Percentiles rank a stretch among this genome's conserved stretches.
These are phyloP conservation scores for Platerodrilus igneus DNA, from an alignment of 2,888 invertebrate genomes.

Conservation along the genomic window DNA sequence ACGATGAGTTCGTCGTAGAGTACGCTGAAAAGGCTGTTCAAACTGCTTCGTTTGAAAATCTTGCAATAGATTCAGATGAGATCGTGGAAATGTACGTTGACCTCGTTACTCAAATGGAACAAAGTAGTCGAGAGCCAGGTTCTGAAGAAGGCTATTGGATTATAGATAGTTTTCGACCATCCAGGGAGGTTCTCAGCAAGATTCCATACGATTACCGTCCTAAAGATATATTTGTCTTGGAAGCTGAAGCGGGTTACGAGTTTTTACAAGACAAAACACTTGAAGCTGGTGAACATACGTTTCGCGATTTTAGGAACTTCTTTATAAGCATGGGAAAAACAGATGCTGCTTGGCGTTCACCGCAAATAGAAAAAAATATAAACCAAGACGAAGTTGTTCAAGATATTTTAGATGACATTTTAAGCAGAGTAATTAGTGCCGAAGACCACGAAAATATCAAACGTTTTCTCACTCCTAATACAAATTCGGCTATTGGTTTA, in stretches of 20 bases:
- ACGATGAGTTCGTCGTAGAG: constrained; percentile 49
- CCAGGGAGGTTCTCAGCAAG: constrained; percentile 50
- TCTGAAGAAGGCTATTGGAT: constrained; percentile 54
- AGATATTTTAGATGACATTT: constrained; percentile 26
- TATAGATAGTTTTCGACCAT: constrained; percentile 56
- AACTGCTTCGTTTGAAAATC: constrained; percentile 46
- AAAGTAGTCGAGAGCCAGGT: constrained; percentile 31
- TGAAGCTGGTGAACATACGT: constrained; percentile 30
- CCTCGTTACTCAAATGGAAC: constrained; percentile 46
- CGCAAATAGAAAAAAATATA: no score
- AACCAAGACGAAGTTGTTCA: constrained; percentile 19
- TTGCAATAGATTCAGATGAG: constrained; percentile 49
- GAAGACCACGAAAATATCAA: no score
- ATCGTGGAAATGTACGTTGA: constrained; percentile 46
- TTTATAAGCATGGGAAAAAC: constrained; percentile 34
- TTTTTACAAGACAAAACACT: constrained; percentile 40
- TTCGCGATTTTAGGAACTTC: constrained; percentile 36
- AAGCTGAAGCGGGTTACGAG: constrained; percentile 50
- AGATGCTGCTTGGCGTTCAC: constrained; percentile 36
- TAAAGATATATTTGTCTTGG: constrained; percentile 54
- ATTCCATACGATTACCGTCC: constrained; percentile 51
- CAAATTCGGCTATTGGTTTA: not conserved
- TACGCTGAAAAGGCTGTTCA: constrained; percentile 49
- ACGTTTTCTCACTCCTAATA: not conserved
- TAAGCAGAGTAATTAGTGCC: constrained; percentile 10